Conservation (phyloP, 2,797 vertebrate genomes). For the Aeoliscus strigatus region DNA sequence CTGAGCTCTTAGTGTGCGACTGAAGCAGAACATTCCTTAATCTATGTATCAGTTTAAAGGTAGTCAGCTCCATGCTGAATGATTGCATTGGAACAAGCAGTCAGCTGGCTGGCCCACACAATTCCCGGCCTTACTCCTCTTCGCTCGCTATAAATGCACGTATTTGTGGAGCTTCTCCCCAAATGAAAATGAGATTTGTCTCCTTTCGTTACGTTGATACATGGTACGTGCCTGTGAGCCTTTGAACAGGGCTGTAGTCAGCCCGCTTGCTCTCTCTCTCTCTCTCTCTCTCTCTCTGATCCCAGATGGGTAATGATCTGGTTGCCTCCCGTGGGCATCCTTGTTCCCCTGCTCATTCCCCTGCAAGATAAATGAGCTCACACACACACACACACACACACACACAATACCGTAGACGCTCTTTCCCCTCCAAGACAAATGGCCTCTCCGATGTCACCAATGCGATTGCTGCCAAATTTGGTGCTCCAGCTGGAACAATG, state of each 20-base stretch:
- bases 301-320: slow-evolving; percentile 80
- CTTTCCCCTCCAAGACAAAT: slow-evolving; percentile 75
- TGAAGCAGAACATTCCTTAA: slow-evolving; percentile 61
- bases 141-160: slow-evolving; percentile 61
- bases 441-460: slow-evolving; percentile 69
- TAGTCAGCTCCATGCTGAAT: slow-evolving; percentile 61
- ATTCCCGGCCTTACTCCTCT: slow-evolving; percentile 53
- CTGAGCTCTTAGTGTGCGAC: too few relatives aligned
- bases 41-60: slow-evolving; percentile 69
- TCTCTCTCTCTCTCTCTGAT: slow-evolving; percentile 59
- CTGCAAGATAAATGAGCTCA: slow-evolving; percentile 77
- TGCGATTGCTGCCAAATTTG: slow-evolving; percentile 77
- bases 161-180: slow-evolving; percentile 66
- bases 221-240: slow-evolving; percentile 28
- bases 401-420: slow-evolving; percentile 36
- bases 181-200: slow-evolving; percentile 84
- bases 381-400: slow-evolving; percentile 28
- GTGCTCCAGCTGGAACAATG: slow-evolving; percentile 75
- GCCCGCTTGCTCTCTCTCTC: slow-evolving; percentile 33
- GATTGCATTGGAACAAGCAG: slow-evolving; percentile 66
- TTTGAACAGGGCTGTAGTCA: slow-evolving; percentile 46
- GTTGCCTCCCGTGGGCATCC: slow-evolving; percentile 67
- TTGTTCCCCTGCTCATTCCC: slow-evolving; percentile 68
- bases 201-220: slow-evolving; percentile 79
- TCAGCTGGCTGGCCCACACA: slow-evolving; percentile 55